Percentiles rank a stretch among this genome's conserved stretches.
Conservation (phyloP, 2,888 invertebrate genomes). For the Caenorhabditis sp. region DNA sequence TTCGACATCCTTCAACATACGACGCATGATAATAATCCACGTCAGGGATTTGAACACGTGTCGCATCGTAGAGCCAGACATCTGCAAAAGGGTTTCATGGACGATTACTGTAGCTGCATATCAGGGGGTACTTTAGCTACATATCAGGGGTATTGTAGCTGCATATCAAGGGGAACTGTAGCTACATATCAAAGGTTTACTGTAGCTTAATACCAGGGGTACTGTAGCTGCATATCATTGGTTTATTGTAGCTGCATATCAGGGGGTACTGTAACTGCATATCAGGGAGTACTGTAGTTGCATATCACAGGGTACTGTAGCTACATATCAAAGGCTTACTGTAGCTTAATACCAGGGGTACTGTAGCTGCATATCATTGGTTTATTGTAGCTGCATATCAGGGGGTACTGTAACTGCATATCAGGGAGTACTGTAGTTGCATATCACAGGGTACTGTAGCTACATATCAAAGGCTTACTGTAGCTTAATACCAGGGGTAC, state of each 20-base stretch:
- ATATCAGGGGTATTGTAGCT: neutral
- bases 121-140: neutral
- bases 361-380: neutral
- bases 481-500: neutral
- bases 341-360: neutral
- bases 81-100: neutral
- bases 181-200: too few species aligned
- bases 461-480: too few species aligned
- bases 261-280: too few species aligned
- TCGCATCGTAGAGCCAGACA: slow-evolving; percentile 31
- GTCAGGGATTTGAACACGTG: slow-evolving; percentile 27
- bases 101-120: neutral
- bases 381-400: neutral
- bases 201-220: neutral
- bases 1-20: slow-evolving; percentile 24
- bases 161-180: neutral
- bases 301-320: neutral
- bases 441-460: neutral
- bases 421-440: neutral
- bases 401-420: too few species aligned
- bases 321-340: too few species aligned
- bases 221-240: neutral
- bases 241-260: neutral
- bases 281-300: neutral
- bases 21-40: slow-evolving; percentile 36